These are phyloP conservation scores for Hypothenemus hampei DNA, from an alignment of 1,140 invertebrate genomes.

Conservation along the genomic window DNA sequence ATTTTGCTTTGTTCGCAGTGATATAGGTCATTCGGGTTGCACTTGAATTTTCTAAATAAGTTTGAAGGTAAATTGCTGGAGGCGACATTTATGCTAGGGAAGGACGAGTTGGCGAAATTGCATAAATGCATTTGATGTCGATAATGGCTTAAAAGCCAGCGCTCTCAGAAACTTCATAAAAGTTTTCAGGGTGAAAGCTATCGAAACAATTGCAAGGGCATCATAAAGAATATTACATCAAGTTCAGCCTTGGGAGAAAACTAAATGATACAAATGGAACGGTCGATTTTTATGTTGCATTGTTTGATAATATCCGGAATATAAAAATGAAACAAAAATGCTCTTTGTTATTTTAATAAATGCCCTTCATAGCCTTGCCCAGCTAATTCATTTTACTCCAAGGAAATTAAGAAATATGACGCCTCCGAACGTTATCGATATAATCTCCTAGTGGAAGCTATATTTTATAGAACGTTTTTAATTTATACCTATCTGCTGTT, in stretches of 20 bases:
- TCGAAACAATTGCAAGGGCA: constrained; percentile 26
- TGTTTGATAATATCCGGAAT: no score
- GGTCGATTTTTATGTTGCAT: no score
- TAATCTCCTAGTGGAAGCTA: neutral
- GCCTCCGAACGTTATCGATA: no score
- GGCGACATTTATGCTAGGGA: constrained; percentile 2
- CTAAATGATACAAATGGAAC: no score
- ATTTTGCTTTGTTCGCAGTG: constrained; percentile 27
- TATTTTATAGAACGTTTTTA: no score
- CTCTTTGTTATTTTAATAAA: no score
- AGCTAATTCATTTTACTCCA: no score
- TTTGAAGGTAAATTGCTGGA: constrained; percentile 26
- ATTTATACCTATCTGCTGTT: constrained; percentile 2
- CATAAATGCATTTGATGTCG: constrained; percentile 27
- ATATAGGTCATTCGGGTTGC: constrained; percentile 30
- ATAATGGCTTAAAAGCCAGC: constrained; percentile 21
- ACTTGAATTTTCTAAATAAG: constrained; percentile 27
- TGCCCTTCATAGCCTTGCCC: no score
- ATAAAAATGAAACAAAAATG: no score
- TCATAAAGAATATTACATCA: constrained; percentile 27
- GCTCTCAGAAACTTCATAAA: constrained; percentile 20
- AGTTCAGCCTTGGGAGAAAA: constrained; percentile 15
- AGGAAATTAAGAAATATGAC: no score
- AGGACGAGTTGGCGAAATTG: constrained; percentile 24
- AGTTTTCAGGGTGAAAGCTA: constrained; percentile 24